Base-by-base conservation (phyloP, 92 coral and sea anemone genomes). In the Porites evermanni region DNA sequence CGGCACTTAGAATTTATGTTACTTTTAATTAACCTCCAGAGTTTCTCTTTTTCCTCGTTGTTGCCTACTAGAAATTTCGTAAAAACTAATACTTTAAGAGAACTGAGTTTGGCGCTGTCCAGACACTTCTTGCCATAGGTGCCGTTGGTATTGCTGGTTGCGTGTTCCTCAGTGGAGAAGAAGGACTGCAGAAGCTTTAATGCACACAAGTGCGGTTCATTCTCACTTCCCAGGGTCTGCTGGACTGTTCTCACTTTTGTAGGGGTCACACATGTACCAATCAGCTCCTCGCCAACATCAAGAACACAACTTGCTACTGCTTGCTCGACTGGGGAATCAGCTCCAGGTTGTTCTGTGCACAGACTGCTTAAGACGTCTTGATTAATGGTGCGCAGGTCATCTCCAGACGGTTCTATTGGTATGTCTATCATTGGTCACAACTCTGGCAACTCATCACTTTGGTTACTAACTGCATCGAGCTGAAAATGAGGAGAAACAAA, bases 241-340 rank as follows among this genome's bases (percentile, higher is more conserved):
- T 71, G 86, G 17, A 82, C 86, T 60, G 79, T 58, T 72, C 19
- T 71, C 24, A 82, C 32, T 56, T 56, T 82, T 4, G 54, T 53
- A 9, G 86, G 79, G 8, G 86, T 71, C 26, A 82, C 86, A 71
- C 86, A 70, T 53, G 86, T 82, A 10, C 86, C 86, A 66, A 82
- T 82, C 0, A 82, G 86, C 21, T 82, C 86, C 12, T 68, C 64
- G 19, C 86, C 75, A 53, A 71, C 75, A 13, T 6, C 70, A 1
- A 7, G 10, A 8, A 12, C 59, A 54, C 11, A 54, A 54, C 59
- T 54, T 54, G 59, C 10, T 54, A 12, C 59, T 54, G 59, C 13
- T 8, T 54, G 59, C 10, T 8, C 13, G 6, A 54, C 13, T 2
- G 10, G 59, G 59, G 59, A 54, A 8, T 54, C 13, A 4, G 59